Percentiles rank a stretch among this genome's conserved stretches.
Evolutionary conservation across 2,113 vertebrate species (phyloP).

Genomic region (Plotosus lineatus): DNA sequence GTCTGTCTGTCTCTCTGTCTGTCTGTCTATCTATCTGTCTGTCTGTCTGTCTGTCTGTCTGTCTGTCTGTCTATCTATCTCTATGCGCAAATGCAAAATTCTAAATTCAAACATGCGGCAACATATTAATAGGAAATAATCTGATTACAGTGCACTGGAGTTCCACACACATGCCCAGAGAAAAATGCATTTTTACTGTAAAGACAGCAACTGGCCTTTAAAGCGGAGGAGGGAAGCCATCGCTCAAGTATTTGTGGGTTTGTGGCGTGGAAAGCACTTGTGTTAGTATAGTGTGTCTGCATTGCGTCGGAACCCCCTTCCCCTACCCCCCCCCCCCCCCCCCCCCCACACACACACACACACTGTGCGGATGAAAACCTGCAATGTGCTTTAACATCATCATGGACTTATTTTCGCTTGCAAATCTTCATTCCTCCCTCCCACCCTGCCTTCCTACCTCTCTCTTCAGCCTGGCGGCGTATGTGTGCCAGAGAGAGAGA

Average conservation of each 20-base stretch:
- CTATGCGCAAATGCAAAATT: not conserved
- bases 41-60: no score
- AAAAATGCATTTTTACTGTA: not conserved
- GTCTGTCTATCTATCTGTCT: no score
- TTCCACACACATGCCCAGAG: not conserved
- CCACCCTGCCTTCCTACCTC: slow-evolving; percentile 48
- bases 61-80: no score
- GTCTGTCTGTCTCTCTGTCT: no score
- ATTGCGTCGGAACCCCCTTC: slow-evolving; percentile 74
- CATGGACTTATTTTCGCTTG: slow-evolving; percentile 48
- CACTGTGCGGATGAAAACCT: slow-evolving; percentile 58
- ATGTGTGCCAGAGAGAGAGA: not conserved
- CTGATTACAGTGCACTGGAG: not conserved
- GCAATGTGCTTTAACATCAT: slow-evolving; percentile 62
- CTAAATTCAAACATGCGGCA: not conserved
- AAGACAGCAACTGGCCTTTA: slow-evolving; percentile 20
- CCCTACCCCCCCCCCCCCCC: no score
- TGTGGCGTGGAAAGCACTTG: slow-evolving; percentile 53
- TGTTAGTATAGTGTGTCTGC: slow-evolving; percentile 72
- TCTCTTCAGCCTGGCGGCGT: slow-evolving; percentile 37
- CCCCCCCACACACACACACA: no score
- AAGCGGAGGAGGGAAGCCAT: slow-evolving; percentile 21
- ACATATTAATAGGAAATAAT: not conserved
- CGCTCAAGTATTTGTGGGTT: slow-evolving; percentile 35
- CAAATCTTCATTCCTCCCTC: slow-evolving; percentile 51